phyloP scores from a whole-genome alignment of 2,888 invertebrate species.

The Cephus sareptanus region DNA sequence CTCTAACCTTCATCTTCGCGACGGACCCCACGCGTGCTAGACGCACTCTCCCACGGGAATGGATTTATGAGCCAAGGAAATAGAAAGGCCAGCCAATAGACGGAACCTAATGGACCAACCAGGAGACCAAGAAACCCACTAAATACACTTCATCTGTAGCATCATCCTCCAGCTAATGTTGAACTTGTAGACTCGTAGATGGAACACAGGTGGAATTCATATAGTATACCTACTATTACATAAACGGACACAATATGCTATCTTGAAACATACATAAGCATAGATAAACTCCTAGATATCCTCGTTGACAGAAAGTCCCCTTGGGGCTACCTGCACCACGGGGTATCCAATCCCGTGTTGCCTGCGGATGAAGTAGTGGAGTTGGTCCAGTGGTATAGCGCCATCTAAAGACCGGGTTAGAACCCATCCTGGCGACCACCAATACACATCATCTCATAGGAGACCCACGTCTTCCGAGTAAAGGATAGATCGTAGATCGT shows the following conservation, averaged over 20 bases:
- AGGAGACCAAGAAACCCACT: neutral
- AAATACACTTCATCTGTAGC: too few relatives aligned
- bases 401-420: too few relatives aligned
- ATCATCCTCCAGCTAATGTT: too few relatives aligned
- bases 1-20: slow-evolving; percentile 47
- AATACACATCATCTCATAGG: too few relatives aligned
- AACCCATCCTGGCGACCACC: too few relatives aligned
- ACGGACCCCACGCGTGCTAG: slow-evolving; percentile 56
- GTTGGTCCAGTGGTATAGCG: neutral
- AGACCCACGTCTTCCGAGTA: too few relatives aligned
- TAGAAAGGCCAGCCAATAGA: slow-evolving; percentile 4
- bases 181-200: too few relatives aligned
- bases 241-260: slow-evolving; percentile 9
- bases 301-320: slow-evolving; percentile 48
- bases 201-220: slow-evolving; percentile 18
- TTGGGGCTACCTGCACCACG: slow-evolving; percentile 49
- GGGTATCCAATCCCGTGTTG: slow-evolving; percentile 41
- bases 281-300: slow-evolving; percentile 11
- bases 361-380: slow-evolving; percentile 18
- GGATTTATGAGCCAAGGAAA: slow-evolving; percentile 37
- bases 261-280: slow-evolving; percentile 5
- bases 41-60: slow-evolving; percentile 50
- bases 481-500: slow-evolving; percentile 44
- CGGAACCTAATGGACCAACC: neutral
- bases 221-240: slow-evolving; percentile 8